Evolutionary conservation across 92 coral and sea anemone genomes (phyloP), one percentile per base, ranked within the genome.

Genomic region (Porites rus): DNA sequence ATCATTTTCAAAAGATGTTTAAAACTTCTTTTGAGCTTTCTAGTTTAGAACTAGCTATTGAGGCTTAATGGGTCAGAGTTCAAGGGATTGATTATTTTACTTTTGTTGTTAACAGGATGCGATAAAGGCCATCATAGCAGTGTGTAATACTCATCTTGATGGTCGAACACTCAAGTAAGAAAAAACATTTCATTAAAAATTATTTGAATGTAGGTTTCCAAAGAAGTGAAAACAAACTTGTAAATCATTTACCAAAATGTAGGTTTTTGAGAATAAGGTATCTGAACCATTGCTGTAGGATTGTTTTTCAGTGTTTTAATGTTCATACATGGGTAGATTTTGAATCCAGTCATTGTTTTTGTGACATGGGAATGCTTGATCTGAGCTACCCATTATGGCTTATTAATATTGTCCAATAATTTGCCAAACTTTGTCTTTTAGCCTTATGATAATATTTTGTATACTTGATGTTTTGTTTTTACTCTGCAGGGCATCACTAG

Each of bases 131-230:
- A 97, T 97, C 25, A 90, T 96, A 80, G 96, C 98, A 68, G 99
- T 95, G 72, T 93, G 95, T 83, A 94, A 97, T 91, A 93, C 96
- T 63, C 94, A 95, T 78, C 80, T 97, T 82, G 99, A 97, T 87
- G 99, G 99, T 8, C 79, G 99, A 93, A 94, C 98, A 43, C 88
- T 97, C 56, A 97, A 97, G 99, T 97, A 87, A 92, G 98, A 19
- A 38, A 38, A 4, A 38, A 22, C 50, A 21, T 11, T 72, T 72
- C 24, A 64, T 63, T 66, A 38, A 38, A 38, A 38, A 38, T 50
- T 10, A n/a, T 2, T 43, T 12, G 12, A 10, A 54, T 54, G 60
- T 38, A 38, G 46, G 7, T 38, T 38, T 4, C 46, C 46, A 38
- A 4, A 38, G 46, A 38, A 38, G 46, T 38, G 46, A 38, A 38